Conservation (phyloP, 2,888 invertebrate genomes). For the Theristus sp. region DNA sequence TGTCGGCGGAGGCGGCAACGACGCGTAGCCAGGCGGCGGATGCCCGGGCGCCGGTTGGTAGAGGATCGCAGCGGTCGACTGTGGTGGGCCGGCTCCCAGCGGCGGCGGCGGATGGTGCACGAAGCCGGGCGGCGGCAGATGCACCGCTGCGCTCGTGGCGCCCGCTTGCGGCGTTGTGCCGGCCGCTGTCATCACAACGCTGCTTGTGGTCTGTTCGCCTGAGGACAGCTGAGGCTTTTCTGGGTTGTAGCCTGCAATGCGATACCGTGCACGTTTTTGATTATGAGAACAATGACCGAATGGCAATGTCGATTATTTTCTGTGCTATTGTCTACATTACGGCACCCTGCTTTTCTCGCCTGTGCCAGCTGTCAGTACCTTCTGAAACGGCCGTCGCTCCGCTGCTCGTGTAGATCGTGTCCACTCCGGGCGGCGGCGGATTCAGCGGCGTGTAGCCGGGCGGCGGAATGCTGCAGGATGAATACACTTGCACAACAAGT, state of each 20-base stretch:
- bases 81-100: slow-evolving; percentile 12
- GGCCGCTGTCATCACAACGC: neutral
- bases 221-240: slow-evolving; percentile 21
- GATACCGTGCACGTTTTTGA: neutral
- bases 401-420: slow-evolving; percentile 1
- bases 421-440: slow-evolving; percentile 14
- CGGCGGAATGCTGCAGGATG: slow-evolving; percentile 10
- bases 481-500: too few relatives aligned
- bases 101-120: slow-evolving; percentile 20
- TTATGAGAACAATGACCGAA: too few relatives aligned
- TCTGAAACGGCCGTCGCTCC: neutral
- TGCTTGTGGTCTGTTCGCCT: neutral
- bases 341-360: too few relatives aligned
- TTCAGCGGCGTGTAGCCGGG: slow-evolving; percentile 13
- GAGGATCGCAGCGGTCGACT: slow-evolving; percentile 13
- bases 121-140: slow-evolving; percentile 13
- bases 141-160: slow-evolving; percentile 13
- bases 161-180: slow-evolving; percentile 9
- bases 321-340: too few relatives aligned
- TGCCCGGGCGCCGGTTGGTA: slow-evolving; percentile 20
- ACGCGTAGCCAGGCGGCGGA: neutral
- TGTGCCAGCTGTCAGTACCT: too few relatives aligned
- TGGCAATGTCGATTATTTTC: too few relatives aligned
- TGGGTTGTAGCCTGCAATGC: slow-evolving; percentile 20
- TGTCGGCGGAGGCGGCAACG: neutral